A percentile compares a stretch with the other conserved stretches of the same genome.
Conservation (phyloP, 2,797 vertebrate genomes). For the Mallotus villosus region DNA sequence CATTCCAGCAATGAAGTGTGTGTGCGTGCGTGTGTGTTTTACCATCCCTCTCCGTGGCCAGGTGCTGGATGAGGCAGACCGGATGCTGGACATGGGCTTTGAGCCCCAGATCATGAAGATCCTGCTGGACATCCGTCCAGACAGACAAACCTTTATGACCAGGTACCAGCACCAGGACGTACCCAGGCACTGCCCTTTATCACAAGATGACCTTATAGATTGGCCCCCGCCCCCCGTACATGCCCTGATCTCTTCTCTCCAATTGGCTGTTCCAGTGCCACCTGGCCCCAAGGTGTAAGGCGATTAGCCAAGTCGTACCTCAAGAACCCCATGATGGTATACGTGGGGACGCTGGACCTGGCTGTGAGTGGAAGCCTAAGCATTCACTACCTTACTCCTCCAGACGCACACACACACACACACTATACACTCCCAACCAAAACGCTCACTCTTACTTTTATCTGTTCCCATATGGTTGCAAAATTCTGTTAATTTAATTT, state of each 20-base stretch:
- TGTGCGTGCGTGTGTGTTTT: not conserved
- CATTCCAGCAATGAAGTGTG: not conserved
- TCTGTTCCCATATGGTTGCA: no score
- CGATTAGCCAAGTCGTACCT: conserved; percentile 89
- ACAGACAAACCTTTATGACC: conserved; percentile 95
- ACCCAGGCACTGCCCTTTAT: not conserved
- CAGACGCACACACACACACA: not conserved
- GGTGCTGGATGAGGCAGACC: conserved; percentile 97
- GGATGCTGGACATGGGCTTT: conserved; percentile 98
- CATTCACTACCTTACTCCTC: not conserved
- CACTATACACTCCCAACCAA: not conserved
- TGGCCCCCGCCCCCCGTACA: no score
- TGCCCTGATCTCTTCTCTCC: conserved; percentile 3
- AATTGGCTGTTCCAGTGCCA: conserved; percentile 79
- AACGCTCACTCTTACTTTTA: no score
- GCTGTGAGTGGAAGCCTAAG: conserved; percentile 76
- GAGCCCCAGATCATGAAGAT: conserved; percentile 99
- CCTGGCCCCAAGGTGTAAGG: conserved; percentile 91
- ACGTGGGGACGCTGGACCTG: conserved; percentile 92
- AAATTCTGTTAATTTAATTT: no score
- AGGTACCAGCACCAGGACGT: conserved; percentile 73
- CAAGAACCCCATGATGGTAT: conserved; percentile 94
- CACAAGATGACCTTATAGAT: no score
- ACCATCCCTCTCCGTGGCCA: conserved; percentile 44
- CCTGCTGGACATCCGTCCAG: conserved; percentile 90